Evolutionary conservation across 30 jellyfish, hydroid and myxozoan species (phyloP).

Genomic region (Cassiopea xamachana): DNA sequence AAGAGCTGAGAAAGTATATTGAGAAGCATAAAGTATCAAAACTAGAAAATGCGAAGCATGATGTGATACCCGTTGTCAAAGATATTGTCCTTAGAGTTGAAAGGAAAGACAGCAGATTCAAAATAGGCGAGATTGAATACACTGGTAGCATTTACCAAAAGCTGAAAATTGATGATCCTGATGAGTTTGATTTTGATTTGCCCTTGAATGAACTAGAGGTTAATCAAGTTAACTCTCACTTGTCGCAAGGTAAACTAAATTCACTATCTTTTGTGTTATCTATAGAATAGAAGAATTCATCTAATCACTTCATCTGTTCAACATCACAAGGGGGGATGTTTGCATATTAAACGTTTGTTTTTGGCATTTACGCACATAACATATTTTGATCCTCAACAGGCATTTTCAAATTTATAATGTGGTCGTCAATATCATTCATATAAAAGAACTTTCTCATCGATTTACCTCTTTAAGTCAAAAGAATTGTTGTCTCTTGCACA

Average conservation of each 20-base stretch:
- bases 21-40: background rate
- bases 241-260: background rate
- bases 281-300: background rate
- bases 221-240: background rate
- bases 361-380: background rate
- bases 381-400: too few relatives aligned
- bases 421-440: too few relatives aligned
- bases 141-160: slow-evolving; percentile 59
- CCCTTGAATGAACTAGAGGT: slow-evolving; percentile 1
- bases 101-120: slow-evolving; percentile 25
- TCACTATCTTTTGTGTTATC: background rate
- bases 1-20: background rate
- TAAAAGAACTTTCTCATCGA: too few relatives aligned
- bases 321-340: background rate
- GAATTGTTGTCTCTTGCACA: too few relatives aligned
- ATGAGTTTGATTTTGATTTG: slow-evolving; percentile 58
- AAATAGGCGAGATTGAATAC: slow-evolving; percentile 15
- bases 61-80: background rate
- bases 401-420: too few relatives aligned
- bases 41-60: background rate
- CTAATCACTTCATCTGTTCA: background rate
- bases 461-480: too few relatives aligned
- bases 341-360: background rate
- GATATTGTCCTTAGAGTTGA: background rate
- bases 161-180: slow-evolving; percentile 34